Evolutionary conservation across 2,888 invertebrate genomes (phyloP).

Genomic region (Abscondita cerata): DNA sequence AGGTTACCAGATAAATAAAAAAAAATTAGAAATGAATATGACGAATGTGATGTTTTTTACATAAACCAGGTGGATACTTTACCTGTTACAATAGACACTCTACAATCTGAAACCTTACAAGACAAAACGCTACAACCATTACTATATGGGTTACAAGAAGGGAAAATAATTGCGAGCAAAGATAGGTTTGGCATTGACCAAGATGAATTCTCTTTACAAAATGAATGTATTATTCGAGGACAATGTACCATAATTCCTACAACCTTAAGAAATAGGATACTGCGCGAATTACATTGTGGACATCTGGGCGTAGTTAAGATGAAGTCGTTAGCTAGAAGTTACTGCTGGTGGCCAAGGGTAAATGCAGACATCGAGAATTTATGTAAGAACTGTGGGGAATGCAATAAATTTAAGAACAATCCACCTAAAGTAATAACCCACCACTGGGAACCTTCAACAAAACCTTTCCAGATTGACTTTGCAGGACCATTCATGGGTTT

Average conservation of each 20-base stretch:
- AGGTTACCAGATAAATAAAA: neutral
- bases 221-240: too few relatives aligned
- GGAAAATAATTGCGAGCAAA: neutral
- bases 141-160: neutral
- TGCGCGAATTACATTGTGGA: neutral
- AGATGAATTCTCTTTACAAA: neutral
- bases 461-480: too few relatives aligned
- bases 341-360: neutral
- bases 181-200: neutral
- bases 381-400: neutral
- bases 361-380: neutral
- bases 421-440: slow-evolving; percentile 18
- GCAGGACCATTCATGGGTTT: too few relatives aligned
- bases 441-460: too few relatives aligned
- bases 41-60: neutral
- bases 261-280: neutral
- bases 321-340: neutral
- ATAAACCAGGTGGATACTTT: neutral
- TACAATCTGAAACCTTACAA: neutral
- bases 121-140: neutral
- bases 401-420: slow-evolving; percentile 20
- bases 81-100: neutral
- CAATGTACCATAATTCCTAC: neutral
- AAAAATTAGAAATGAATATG: neutral
- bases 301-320: neutral